A percentile compares a stretch with the other conserved stretches of the same genome.
Conservation (phyloP, 2,888 invertebrate species). For the Lasioglossum figueresi region DNA sequence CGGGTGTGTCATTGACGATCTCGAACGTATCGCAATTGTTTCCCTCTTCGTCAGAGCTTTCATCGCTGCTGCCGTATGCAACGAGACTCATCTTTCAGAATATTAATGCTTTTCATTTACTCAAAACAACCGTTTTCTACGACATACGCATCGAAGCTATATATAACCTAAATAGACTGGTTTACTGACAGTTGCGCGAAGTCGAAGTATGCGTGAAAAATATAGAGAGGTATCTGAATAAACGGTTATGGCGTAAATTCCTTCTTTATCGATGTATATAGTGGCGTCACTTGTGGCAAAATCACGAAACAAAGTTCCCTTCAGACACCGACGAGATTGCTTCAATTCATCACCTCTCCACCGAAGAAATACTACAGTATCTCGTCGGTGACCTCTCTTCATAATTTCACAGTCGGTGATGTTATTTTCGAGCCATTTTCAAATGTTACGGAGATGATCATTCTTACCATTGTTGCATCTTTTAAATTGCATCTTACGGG, state of each 20-base stretch:
- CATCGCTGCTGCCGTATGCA: conserved; percentile 80
- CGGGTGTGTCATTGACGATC: background rate
- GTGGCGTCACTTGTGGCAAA: background rate
- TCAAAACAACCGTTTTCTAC: background rate
- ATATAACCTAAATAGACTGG: conserved; percentile 19
- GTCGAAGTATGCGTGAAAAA: background rate
- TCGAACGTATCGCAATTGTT: conserved; percentile 31
- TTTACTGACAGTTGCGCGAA: conserved; percentile 8
- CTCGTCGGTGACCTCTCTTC: too few relatives aligned
- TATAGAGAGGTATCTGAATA: background rate
- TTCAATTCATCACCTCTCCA: too few relatives aligned
- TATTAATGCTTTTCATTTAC: conserved; percentile 15
- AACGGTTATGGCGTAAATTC: background rate
- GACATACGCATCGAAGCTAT: background rate
- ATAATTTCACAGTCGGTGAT: too few relatives aligned
- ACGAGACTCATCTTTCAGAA: conserved; percentile 78
- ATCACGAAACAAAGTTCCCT: background rate
- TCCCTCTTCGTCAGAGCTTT: conserved; percentile 78
- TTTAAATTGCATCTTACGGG: too few relatives aligned
- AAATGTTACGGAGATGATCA: too few relatives aligned
- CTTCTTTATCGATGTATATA: background rate
- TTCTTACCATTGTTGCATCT: too few relatives aligned
- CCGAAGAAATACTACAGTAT: too few relatives aligned
- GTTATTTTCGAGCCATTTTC: too few relatives aligned
- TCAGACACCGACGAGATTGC: too few relatives aligned